Conservation (phyloP, 2,113 vertebrate genomes). For the Neodontobutis hainanensis region DNA sequence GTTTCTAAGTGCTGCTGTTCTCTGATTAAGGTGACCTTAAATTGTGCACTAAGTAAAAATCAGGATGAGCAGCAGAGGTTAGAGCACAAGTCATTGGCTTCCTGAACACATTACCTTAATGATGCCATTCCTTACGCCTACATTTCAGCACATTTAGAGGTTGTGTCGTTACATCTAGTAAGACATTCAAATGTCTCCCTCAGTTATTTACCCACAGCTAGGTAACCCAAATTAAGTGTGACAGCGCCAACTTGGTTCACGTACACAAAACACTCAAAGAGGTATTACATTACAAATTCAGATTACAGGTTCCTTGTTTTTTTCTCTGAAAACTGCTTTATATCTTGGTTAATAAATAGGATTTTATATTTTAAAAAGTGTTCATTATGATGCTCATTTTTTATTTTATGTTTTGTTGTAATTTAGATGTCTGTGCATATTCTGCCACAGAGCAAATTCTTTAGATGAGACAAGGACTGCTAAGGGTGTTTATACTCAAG, state of each 20-base stretch:
- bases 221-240: constrained; percentile 54
- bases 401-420: constrained; percentile 38
- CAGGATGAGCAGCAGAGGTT: constrained; percentile 65
- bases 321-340: constrained; percentile 43
- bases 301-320: constrained; percentile 55
- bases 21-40: constrained; percentile 69
- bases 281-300: constrained; percentile 76
- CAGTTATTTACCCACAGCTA: constrained; percentile 59
- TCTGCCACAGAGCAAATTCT: constrained; percentile 18
- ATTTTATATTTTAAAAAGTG: constrained; percentile 71
- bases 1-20: constrained; percentile 43
- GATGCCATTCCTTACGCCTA: constrained; percentile 67
- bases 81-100: constrained; percentile 63
- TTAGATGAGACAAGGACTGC: constrained; percentile 62
- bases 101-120: constrained; percentile 74
- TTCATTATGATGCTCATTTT: constrained; percentile 55
- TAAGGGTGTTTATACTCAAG: constrained; percentile 74
- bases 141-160: constrained; percentile 63
- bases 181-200: constrained; percentile 71
- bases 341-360: constrained; percentile 62
- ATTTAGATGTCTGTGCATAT: too few species aligned
- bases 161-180: constrained; percentile 61
- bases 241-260: constrained; percentile 49
- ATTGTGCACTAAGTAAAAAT: constrained; percentile 62
- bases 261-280: constrained; percentile 60